Evolutionary conservation across 1,140 invertebrate species (phyloP), one percentile per base, ranked within the genome.

Genomic region (Platyura marginata): DNA sequence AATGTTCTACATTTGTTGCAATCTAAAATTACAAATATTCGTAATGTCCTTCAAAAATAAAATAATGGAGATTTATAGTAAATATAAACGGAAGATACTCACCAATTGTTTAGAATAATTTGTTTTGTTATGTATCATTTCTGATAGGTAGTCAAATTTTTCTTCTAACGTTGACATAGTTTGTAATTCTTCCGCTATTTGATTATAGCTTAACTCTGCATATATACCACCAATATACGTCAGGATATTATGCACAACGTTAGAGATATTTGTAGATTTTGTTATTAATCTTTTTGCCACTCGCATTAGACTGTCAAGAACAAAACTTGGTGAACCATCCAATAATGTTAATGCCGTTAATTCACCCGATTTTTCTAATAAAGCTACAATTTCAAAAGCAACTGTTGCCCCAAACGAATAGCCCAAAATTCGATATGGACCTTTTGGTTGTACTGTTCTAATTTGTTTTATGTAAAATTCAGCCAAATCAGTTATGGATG

Each of bases 331-430:
- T 2, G 91, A 92, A 18, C 92, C 92, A 64, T 96, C 93, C 34
- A 96, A 66, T 39, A 96, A 67, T 29, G 85, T 72, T 15, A 89
- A 59, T n/a, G 68, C 65, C 0, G 72, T 67, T 21, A 64, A 61
- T 51, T 81, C 72, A 10, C 74, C 72, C 36, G 48, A 61, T 44
- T 68, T 65, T 58, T 96, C 86, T 20, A 96, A 59, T 52, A 85
- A 77, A 9, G 80, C 50, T 2, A 81, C 82, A 77, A 98, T 95
- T 67, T 97, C 94, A 56, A 93, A 88, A 3, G 85, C 90, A 9
- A 97, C 76, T 44, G 79, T 75, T 9, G 84, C 79, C 36, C 94
- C 94, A 62, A 88, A 97, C 0, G 93, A 97, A 61, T 98, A 98
- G 3, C 92, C 94, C 23, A 81, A 70, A 32, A 98, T 59, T 18